A percentile compares a stretch with the other conserved stretches of the same genome.
Evolutionary conservation across 2,113 vertebrate genomes (phyloP).

Genomic region (Triplophysa rosa): DNA sequence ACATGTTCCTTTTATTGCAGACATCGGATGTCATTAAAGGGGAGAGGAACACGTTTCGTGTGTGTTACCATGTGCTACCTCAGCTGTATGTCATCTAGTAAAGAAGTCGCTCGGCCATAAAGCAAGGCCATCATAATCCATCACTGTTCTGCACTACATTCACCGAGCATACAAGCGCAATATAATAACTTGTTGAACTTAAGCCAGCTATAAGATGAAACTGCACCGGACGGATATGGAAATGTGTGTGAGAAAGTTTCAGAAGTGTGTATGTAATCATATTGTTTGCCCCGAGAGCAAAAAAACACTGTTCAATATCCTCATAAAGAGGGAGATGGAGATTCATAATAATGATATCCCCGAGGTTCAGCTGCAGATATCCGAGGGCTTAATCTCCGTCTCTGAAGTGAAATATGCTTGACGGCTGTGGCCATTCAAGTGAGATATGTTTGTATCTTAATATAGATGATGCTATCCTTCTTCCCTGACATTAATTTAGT

Average conservation of each 20-base stretch:
- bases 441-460: conserved; percentile 42
- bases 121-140: conserved; percentile 44
- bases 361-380: background rate
- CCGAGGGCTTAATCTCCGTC: background rate
- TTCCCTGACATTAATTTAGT: conserved; percentile 53
- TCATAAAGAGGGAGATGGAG: conserved; percentile 10
- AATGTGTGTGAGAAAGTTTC: background rate
- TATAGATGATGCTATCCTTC: conserved; percentile 46
- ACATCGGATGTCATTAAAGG: conserved; percentile 41
- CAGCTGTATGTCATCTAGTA: conserved; percentile 41
- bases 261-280: conserved; percentile 3
- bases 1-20: conserved; percentile 46
- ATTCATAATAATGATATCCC: conserved; percentile 34
- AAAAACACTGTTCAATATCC: background rate
- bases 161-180: conserved; percentile 11
- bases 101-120: background rate
- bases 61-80: conserved; percentile 23
- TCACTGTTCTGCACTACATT: conserved; percentile 21
- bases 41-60: conserved; percentile 31
- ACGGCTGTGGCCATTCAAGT: conserved; percentile 31
- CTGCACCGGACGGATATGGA: background rate
- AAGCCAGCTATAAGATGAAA: conserved; percentile 13
- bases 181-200: conserved; percentile 32
- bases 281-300: background rate
- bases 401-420: conserved; percentile 32